Evolutionary conservation across 2,797 vertebrate genomes (phyloP).

Genomic region (Toxotes lorentzi): DNA sequence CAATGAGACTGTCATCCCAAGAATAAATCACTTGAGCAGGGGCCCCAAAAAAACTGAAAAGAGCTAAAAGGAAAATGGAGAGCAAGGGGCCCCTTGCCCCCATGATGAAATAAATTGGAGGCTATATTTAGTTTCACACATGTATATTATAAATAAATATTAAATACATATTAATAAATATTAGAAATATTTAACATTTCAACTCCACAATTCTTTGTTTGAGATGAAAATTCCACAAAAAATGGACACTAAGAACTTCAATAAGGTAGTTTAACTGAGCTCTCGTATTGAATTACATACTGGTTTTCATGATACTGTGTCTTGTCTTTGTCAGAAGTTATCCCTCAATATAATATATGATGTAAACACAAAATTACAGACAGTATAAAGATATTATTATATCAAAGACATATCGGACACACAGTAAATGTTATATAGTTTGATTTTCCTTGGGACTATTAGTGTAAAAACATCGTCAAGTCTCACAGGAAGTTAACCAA

Average conservation of each 20-base stretch:
- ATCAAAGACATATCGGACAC: background rate
- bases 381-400: constrained; percentile 1
- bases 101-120: no score
- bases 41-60: background rate
- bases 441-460: background rate
- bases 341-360: background rate
- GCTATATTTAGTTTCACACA: no score
- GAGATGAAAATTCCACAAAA: background rate
- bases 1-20: background rate
- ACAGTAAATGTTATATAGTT: background rate
- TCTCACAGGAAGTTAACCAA: background rate
- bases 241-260: background rate
- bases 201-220: no score
- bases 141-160: no score
- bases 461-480: constrained; percentile 9
- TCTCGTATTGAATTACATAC: background rate
- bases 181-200: no score
- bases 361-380: background rate
- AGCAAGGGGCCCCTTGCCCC: no score
- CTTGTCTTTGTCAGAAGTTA: background rate
- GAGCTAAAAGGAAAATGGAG: no score
- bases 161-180: no score
- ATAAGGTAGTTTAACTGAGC: background rate
- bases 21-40: background rate
- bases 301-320: background rate